A percentile compares a stretch with the other conserved stretches of the same genome.
Evolutionary conservation across 2,113 vertebrate genomes (phyloP).

Genomic region (Corynorhinus townsendii): DNA sequence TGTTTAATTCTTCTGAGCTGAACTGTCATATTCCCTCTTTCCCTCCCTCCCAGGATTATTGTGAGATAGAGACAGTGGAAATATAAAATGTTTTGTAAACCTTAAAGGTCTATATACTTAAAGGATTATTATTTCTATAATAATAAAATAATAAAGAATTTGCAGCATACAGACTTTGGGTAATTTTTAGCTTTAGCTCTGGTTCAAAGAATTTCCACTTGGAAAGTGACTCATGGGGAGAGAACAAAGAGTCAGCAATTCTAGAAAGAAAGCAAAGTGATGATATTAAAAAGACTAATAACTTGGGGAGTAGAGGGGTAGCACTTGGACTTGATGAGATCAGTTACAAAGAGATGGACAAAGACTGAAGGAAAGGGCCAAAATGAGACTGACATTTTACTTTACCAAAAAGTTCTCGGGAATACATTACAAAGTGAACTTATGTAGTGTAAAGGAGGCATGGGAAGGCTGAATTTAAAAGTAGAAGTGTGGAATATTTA

Average conservation of each 20-base stretch:
- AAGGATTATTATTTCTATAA: neutral
- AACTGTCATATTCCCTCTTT: neutral
- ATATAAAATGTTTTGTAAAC: neutral
- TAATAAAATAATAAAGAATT: constrained; percentile 37
- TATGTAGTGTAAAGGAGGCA: neutral
- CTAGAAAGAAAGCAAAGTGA: neutral
- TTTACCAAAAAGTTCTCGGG: neutral
- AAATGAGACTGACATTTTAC: neutral
- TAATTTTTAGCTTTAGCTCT: neutral
- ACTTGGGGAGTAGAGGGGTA: neutral
- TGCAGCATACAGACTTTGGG: neutral
- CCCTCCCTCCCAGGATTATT: neutral
- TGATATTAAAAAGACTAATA: neutral
- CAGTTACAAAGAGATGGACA: neutral
- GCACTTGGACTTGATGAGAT: neutral
- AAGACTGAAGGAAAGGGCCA: neutral
- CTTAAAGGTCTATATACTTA: neutral
- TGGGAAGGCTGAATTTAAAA: neutral
- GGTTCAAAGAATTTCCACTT: neutral
- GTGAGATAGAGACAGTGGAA: neutral
- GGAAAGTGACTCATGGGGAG: neutral
- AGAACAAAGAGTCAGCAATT: neutral
- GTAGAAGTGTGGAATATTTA: neutral
- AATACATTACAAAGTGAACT: neutral
- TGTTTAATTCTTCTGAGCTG: neutral